phyloP scores from a whole-genome alignment of 2,888 invertebrate genomes.

The Caenorhabditis drosophilae region DNA sequence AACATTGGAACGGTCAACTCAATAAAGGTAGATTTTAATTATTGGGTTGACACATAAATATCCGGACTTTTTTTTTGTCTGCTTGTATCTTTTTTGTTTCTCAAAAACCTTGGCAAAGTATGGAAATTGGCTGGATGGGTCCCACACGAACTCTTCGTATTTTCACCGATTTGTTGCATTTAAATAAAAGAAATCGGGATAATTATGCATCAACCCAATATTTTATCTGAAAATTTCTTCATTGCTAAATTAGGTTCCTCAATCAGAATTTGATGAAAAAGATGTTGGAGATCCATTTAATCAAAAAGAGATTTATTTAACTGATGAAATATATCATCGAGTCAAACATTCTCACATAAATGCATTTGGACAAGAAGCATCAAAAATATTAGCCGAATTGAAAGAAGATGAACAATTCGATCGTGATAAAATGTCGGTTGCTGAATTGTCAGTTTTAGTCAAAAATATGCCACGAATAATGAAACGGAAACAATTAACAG shows the following conservation, averaged over 20 bases:
- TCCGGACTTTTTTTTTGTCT: no score
- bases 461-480: slow-evolving; percentile 52
- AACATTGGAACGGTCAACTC: slow-evolving; percentile 49
- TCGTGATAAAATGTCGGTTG: slow-evolving; percentile 48
- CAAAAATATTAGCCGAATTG: slow-evolving; percentile 50
- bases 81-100: no score
- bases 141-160: no score
- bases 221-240: no score
- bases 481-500: slow-evolving; percentile 43
- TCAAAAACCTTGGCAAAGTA: no score
- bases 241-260: no score
- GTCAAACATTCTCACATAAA: slow-evolving; percentile 53
- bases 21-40: no score
- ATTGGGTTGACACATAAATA: no score
- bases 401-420: slow-evolving; percentile 52
- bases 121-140: no score
- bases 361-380: slow-evolving; percentile 47
- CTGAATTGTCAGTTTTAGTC: slow-evolving; percentile 51
- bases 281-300: slow-evolving; percentile 39
- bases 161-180: no score
- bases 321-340: slow-evolving; percentile 54
- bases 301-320: slow-evolving; percentile 48
- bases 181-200: no score
- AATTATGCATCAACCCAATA: no score
- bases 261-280: slow-evolving; percentile 32